These are phyloP conservation scores for Spisula solida DNA, from an alignment of 2,888 invertebrate species.

Conservation along the genomic window DNA sequence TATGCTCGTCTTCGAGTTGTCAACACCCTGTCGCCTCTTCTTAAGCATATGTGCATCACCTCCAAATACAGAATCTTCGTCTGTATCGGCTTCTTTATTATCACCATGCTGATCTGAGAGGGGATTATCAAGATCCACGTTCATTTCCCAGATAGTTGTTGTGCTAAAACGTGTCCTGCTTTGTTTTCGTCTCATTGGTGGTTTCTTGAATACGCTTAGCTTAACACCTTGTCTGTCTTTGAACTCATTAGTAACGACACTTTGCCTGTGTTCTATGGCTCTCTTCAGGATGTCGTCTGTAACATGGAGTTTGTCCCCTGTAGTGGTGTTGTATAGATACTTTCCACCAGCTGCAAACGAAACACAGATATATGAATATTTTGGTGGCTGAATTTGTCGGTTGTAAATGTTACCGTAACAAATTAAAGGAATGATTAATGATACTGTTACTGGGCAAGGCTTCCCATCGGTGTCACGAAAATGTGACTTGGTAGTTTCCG, in stretches of 20 bases:
- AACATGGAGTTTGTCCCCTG: slow-evolving; percentile 60
- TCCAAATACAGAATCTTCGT: slow-evolving; percentile 1
- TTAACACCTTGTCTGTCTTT: slow-evolving; percentile 36
- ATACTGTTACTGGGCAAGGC: too few relatives aligned
- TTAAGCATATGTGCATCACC: not conserved
- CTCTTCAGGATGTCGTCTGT: slow-evolving; percentile 56
- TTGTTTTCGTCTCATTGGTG: slow-evolving; percentile 46
- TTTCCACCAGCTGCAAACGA: slow-evolving; percentile 56
- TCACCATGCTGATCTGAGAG: not conserved
- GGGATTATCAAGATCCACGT: slow-evolving; percentile 33
- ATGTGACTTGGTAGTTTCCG: too few relatives aligned
- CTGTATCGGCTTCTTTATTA: slow-evolving; percentile 1
- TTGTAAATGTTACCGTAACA: not conserved
- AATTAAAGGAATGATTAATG: too few relatives aligned
- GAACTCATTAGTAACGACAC: slow-evolving; percentile 38
- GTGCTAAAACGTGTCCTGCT: slow-evolving; percentile 61
- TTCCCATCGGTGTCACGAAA: too few relatives aligned
- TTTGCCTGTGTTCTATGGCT: slow-evolving; percentile 56
- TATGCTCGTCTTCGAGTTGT: not conserved
- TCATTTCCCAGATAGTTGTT: slow-evolving; percentile 67
- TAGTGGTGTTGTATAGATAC: slow-evolving; percentile 61
- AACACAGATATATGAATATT: too few relatives aligned
- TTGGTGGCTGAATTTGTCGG: too few relatives aligned
- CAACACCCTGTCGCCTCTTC: slow-evolving; percentile 29
- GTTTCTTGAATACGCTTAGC: slow-evolving; percentile 49